Percentiles rank a stretch among this genome's conserved stretches.
phyloP scores from a whole-genome alignment of 2,888 invertebrate genomes.

The Lepidocyrtinus sp. region DNA sequence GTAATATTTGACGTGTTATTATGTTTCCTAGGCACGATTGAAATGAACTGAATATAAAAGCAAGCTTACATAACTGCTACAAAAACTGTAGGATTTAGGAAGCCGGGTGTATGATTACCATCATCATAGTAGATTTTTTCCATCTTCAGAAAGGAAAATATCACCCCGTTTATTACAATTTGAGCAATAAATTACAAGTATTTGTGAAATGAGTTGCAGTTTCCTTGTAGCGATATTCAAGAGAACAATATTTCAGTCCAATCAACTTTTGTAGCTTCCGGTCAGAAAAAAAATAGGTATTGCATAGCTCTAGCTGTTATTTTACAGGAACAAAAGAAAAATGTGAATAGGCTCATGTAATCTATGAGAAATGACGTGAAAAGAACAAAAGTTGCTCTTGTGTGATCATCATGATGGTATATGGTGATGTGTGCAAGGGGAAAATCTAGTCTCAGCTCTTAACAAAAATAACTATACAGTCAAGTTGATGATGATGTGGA shows the following conservation, averaged over 20 bases:
- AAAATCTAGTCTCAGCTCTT: not conserved
- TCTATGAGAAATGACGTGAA: constrained; percentile 38
- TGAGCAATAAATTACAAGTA: constrained; percentile 53
- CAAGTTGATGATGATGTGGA: not conserved
- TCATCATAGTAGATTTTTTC: not conserved
- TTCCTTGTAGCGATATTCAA: constrained; percentile 16
- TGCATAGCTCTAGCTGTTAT: constrained; percentile 27
- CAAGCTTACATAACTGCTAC: not conserved
- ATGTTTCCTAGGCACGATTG: too few relatives aligned
- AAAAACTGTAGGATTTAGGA: not conserved
- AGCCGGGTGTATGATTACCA: not conserved
- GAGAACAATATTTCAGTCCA: constrained; percentile 32
- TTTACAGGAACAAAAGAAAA: constrained; percentile 19
- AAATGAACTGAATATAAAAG: too few relatives aligned
- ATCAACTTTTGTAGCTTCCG: constrained; percentile 56
- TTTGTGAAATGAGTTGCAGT: constrained; percentile 28
- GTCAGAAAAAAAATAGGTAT: too few relatives aligned
- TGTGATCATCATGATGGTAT: too few relatives aligned
- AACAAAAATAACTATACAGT: too few relatives aligned
- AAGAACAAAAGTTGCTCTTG: not conserved
- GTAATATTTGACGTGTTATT: too few relatives aligned
- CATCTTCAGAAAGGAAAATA: not conserved
- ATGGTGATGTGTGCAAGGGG: constrained; percentile 14
- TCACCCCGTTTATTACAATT: too few relatives aligned
- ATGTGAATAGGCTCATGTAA: constrained; percentile 21